Percentiles rank a stretch among this genome's conserved stretches.
Conservation (phyloP, 1,140 invertebrate genomes). For the Neodiprion lecontei region DNA sequence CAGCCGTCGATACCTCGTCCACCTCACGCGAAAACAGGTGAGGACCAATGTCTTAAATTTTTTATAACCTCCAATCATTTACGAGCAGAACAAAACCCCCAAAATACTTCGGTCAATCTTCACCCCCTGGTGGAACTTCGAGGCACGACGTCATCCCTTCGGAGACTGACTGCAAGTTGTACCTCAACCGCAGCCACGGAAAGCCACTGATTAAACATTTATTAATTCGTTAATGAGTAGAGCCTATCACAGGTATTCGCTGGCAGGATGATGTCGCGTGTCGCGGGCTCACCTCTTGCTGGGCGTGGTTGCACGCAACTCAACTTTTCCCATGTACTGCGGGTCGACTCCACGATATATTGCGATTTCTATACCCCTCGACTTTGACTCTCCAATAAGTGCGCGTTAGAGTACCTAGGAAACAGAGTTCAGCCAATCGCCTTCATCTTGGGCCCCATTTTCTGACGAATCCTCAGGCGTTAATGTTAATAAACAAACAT, state of each 20-base stretch:
- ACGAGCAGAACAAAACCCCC: too few species aligned
- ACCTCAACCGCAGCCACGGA: not conserved
- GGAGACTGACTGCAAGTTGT: too few species aligned
- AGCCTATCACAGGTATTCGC: not conserved
- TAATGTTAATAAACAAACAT: too few species aligned
- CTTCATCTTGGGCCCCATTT: too few species aligned
- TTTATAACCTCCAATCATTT: too few species aligned
- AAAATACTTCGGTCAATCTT: too few species aligned
- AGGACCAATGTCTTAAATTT: too few species aligned
- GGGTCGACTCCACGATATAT: not conserved
- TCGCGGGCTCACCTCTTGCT: not conserved
- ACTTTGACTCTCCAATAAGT: not conserved
- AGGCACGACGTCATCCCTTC: too few species aligned
- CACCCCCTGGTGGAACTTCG: too few species aligned
- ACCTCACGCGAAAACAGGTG: too few species aligned
- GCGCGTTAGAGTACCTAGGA: not conserved
- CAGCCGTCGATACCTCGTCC: not conserved
- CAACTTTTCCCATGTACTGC: not conserved
- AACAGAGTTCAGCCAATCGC: too few species aligned
- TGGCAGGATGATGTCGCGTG: not conserved
- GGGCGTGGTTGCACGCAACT: conserved; percentile 1
- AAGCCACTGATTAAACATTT: not conserved
- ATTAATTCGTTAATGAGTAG: conserved; percentile 11
- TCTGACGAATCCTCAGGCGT: too few species aligned
- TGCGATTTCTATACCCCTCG: not conserved